A percentile compares a stretch with the other conserved stretches of the same genome.
Evolutionary conservation across 1,140 invertebrate species (phyloP).

Genomic region (Drosophila nannoptera): DNA sequence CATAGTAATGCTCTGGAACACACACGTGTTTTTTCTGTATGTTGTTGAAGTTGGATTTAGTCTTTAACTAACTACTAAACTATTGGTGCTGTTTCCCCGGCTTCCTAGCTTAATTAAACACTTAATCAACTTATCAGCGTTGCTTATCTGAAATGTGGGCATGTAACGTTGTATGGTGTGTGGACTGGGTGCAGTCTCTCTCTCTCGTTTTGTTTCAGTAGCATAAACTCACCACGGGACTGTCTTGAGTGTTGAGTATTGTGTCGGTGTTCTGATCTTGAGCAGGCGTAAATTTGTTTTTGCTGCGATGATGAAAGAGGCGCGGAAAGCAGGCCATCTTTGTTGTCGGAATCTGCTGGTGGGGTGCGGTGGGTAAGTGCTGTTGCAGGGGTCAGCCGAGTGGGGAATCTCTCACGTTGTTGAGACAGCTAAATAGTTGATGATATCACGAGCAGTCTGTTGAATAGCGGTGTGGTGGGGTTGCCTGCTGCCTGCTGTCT

Average conservation of each 20-base stretch:
- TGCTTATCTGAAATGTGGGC: slow-evolving; percentile 41
- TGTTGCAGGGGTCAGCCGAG: slow-evolving; percentile 13
- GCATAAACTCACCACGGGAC: slow-evolving; percentile 70
- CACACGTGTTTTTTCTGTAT: slow-evolving; percentile 32
- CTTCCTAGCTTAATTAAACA: slow-evolving; percentile 70
- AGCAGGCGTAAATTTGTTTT: slow-evolving; percentile 74
- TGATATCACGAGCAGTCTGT: not conserved
- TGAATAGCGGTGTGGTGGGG: not conserved
- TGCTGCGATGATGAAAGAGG: slow-evolving; percentile 63
- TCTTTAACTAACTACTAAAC: slow-evolving; percentile 29
- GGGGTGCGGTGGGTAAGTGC: not conserved
- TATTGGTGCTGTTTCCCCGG: slow-evolving; percentile 40
- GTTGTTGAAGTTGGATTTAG: not conserved
- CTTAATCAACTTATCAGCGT: slow-evolving; percentile 64
- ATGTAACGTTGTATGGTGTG: not conserved
- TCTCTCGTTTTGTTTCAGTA: not conserved
- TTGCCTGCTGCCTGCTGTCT: not conserved
- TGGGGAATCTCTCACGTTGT: slow-evolving; percentile 24
- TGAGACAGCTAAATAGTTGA: slow-evolving; percentile 8
- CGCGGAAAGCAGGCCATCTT: slow-evolving; percentile 76
- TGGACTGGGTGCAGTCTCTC: slow-evolving; percentile 3
- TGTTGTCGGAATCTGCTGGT: not conserved
- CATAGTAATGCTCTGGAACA: slow-evolving; percentile 23
- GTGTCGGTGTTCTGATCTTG: slow-evolving; percentile 73
- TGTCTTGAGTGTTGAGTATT: slow-evolving; percentile 69